phyloP scores from a whole-genome alignment of 2,113 vertebrate species.

The Thermophis baileyi region DNA sequence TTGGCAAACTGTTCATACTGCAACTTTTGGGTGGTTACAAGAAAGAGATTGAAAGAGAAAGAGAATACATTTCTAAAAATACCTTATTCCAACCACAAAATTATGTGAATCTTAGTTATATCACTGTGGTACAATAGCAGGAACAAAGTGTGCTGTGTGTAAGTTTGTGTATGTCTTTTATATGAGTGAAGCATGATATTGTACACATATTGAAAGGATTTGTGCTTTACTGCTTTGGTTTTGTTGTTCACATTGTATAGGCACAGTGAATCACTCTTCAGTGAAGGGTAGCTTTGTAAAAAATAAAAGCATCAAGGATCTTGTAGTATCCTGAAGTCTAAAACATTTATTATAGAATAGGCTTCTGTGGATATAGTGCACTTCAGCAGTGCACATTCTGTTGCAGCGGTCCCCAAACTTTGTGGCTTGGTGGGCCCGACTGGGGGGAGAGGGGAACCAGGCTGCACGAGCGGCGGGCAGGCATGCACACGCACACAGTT shows the following conservation, averaged over 20 bases:
- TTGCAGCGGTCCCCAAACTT: no score
- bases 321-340: not conserved
- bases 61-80: conserved; percentile 28
- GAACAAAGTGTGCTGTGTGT: not conserved
- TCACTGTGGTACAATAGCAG: conserved; percentile 12
- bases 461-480: no score
- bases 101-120: conserved; percentile 18
- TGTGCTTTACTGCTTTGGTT: conserved; percentile 19
- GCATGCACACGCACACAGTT: accelerated
- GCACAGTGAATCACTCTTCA: not conserved
- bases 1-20: conserved; percentile 42
- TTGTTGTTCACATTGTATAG: conserved; percentile 27
- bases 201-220: conserved; percentile 20
- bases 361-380: not conserved
- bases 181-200: not conserved
- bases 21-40: conserved; percentile 33
- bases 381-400: not conserved
- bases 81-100: conserved; percentile 8
- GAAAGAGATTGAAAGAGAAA: conserved; percentile 16
- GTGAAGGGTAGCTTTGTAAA: not conserved
- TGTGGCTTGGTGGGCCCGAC: no score
- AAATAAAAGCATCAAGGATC: not conserved
- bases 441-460: no score
- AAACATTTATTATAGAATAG: not conserved
- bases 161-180: not conserved